These are phyloP conservation scores for Platichthys flesus DNA, from an alignment of 2,113 vertebrate species.

Conservation along the genomic window DNA sequence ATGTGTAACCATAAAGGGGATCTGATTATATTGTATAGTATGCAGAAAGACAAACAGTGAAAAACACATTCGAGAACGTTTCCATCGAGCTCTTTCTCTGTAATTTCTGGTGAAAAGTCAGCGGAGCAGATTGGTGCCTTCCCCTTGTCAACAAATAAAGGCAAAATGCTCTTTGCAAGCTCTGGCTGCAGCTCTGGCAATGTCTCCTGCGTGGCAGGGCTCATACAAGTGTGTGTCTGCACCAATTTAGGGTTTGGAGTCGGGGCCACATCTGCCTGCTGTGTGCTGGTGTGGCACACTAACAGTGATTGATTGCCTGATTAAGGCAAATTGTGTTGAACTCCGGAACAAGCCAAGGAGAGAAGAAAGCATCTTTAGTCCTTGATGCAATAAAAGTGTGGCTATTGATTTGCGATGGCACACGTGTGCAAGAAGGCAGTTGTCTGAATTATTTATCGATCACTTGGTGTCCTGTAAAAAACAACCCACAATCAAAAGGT, in stretches of 20 bases:
- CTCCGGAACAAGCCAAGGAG: constrained; percentile 61
- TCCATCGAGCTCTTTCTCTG: constrained; percentile 42
- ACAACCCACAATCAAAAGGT: background rate
- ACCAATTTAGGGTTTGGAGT: constrained; percentile 68
- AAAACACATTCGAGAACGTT: constrained; percentile 39
- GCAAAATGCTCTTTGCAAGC: constrained; percentile 52
- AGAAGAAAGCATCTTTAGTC: constrained; percentile 60
- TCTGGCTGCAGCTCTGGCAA: constrained; percentile 48
- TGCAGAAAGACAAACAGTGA: constrained; percentile 40
- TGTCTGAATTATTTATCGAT: constrained; percentile 43
- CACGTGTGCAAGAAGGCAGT: constrained; percentile 24
- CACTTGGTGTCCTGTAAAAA: constrained; percentile 14
- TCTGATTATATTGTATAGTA: constrained; percentile 42
- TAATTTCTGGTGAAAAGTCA: constrained; percentile 69
- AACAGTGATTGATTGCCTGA: constrained; percentile 77
- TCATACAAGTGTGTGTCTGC: constrained; percentile 56
- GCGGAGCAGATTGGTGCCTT: constrained; percentile 60
- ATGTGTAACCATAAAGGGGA: constrained; percentile 22
- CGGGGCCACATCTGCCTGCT: constrained; percentile 73
- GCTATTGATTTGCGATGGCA: constrained; percentile 65
- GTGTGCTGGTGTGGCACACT: constrained; percentile 56
- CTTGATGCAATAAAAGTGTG: constrained; percentile 61
- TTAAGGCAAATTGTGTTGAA: constrained; percentile 73
- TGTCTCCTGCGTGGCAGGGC: constrained; percentile 52
- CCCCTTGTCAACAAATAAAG: constrained; percentile 61